phyloP scores from a whole-genome alignment of 2,888 invertebrate species.

The Glaucopsyche alexis region DNA sequence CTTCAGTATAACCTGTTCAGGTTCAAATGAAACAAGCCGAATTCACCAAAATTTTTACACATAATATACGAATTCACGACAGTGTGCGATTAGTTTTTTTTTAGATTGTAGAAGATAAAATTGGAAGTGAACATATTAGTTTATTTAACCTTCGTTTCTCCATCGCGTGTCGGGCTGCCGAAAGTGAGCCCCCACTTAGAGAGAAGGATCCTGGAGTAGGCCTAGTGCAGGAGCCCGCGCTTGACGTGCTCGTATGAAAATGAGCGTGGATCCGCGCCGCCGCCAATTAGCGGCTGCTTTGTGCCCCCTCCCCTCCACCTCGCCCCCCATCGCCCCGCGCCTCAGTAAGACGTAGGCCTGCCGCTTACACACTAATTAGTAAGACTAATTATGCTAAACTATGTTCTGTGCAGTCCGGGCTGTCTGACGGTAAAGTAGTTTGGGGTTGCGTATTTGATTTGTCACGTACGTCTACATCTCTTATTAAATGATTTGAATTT shows the following conservation, averaged over 20 bases:
- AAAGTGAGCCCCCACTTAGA: neutral
- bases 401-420: neutral
- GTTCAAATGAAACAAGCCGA: no score
- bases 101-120: no score
- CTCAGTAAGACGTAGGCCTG: slow-evolving; percentile 1
- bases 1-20: no score
- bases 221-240: slow-evolving; percentile 13
- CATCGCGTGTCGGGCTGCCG: neutral
- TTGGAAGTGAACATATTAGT: no score
- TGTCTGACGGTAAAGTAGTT: neutral
- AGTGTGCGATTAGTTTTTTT: no score
- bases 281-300: slow-evolving; percentile 18
- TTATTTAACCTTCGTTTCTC: neutral
- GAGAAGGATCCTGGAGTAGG: neutral
- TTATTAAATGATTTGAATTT: no score
- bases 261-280: slow-evolving; percentile 1
- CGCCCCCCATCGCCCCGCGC: neutral
- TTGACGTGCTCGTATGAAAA: neutral
- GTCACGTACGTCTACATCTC: neutral
- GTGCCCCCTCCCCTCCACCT: neutral
- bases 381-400: slow-evolving; percentile 11
- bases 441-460: neutral
- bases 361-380: slow-evolving; percentile 12
- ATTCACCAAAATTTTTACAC: no score
- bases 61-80: no score